phyloP scores from a whole-genome alignment of 2,797 vertebrate species.

The Fistularia commersonii region DNA sequence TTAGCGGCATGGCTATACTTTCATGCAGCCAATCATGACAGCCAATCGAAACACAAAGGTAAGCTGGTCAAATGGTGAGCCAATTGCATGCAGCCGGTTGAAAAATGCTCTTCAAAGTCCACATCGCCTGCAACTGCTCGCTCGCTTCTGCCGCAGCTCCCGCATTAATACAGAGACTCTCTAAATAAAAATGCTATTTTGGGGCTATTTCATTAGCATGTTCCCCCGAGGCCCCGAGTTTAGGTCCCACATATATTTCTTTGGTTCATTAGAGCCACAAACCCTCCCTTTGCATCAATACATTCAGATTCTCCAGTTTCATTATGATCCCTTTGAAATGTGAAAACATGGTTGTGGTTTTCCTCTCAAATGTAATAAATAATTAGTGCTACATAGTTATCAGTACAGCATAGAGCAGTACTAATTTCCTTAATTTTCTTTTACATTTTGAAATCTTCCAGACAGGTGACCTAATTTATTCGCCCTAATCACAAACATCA shows the following conservation, averaged over 20 bases:
- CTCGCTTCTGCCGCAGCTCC: no score
- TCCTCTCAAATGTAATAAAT: neutral
- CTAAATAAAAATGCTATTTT: neutral
- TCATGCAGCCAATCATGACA: constrained; percentile 47
- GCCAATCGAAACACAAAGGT: constrained; percentile 4
- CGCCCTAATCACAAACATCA: no score
- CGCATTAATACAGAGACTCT: no score
- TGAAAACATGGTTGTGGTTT: neutral
- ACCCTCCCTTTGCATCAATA: neutral
- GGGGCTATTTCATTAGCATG: constrained; percentile 1
- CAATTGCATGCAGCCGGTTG: constrained; percentile 55
- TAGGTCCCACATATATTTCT: neutral
- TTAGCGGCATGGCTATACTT: neutral
- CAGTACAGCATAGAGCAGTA: no score
- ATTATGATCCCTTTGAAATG: neutral
- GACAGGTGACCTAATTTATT: no score
- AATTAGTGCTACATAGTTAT: neutral
- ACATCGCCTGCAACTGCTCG: no score
- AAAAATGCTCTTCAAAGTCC: constrained; percentile 7
- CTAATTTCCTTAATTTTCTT: no score
- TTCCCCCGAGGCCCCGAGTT: neutral
- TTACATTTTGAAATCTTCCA: no score
- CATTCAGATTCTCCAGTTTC: neutral
- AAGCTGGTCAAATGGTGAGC: constrained; percentile 27
- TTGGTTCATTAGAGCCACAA: neutral